Conservation (phyloP, 2,888 invertebrate species). For the Invenusta paracnida region DNA sequence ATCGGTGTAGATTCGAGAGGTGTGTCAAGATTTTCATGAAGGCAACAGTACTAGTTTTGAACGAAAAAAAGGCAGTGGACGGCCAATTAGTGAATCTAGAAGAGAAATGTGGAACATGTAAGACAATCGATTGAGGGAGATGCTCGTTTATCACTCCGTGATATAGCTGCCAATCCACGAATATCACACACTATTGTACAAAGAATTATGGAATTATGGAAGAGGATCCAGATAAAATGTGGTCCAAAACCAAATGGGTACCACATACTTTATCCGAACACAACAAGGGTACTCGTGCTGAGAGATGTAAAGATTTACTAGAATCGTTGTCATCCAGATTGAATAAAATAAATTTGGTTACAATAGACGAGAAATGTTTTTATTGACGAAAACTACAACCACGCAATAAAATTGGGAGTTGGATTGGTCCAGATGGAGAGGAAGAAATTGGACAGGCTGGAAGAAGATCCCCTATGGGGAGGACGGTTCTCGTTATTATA, state of each 20-base stretch:
- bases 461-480: neutral
- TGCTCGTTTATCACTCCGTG: neutral
- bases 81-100: neutral
- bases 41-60: neutral
- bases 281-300: neutral
- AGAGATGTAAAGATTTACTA: neutral
- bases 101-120: neutral
- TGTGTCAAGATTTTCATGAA: neutral
- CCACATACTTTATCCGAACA: neutral
- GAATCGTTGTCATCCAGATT: neutral
- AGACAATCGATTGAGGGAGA: neutral
- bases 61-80: neutral
- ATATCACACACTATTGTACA: neutral
- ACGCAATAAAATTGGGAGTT: slow-evolving; percentile 22
- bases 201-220: neutral
- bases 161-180: neutral
- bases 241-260: neutral
- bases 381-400: slow-evolving; percentile 18
- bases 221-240: neutral
- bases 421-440: neutral
- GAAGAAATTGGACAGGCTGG: neutral
- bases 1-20: neutral
- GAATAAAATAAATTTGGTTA: neutral
- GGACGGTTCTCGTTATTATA: neutral
- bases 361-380: neutral